Percentiles rank a stretch among this genome's conserved stretches.
Conservation (phyloP, 35 echinoderm and acorn worm genomes). For the Chiridota heheva region DNA sequence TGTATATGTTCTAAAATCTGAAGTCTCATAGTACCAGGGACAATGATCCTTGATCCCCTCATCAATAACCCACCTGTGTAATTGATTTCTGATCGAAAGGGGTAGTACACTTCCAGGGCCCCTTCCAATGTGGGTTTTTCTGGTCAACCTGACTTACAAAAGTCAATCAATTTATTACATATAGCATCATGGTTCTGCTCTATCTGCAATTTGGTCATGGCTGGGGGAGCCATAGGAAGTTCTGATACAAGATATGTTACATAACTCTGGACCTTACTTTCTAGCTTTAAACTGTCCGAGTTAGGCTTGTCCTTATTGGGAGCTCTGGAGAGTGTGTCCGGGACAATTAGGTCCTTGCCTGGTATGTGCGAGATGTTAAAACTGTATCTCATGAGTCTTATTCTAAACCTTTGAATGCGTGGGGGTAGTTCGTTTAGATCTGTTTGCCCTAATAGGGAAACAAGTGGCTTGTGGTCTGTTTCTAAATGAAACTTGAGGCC, state of each 20-base stretch:
- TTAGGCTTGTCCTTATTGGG: neutral
- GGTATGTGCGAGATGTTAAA: conserved; percentile 4
- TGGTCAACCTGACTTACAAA: conserved; percentile 4
- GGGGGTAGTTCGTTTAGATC: conserved; percentile 22
- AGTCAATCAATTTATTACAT: conserved; percentile 14
- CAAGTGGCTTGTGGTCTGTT: conserved; percentile 43
- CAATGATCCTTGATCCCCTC: neutral
- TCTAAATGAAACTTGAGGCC: conserved; percentile 45
- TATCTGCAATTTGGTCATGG: neutral
- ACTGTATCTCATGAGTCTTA: conserved; percentile 49
- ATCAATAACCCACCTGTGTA: conserved; percentile 1
- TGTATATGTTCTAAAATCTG: conserved; percentile 22
- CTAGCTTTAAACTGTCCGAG: too few species aligned
- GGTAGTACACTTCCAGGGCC: conserved; percentile 3
- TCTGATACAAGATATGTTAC: neutral
- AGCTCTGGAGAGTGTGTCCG: conserved; percentile 5
- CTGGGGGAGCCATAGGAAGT: neutral
- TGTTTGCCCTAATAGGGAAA: conserved; percentile 19
- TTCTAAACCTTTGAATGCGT: conserved; percentile 44
- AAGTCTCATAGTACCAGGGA: neutral
- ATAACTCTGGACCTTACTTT: neutral
- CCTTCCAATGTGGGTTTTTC: neutral
- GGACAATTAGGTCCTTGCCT: conserved; percentile 9
- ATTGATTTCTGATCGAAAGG: neutral
- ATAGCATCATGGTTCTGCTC: neutral